A percentile compares a stretch with the other conserved stretches of the same genome.
Evolutionary conservation across 2,888 invertebrate species (phyloP).

Genomic region (Colostygia pectinataria): DNA sequence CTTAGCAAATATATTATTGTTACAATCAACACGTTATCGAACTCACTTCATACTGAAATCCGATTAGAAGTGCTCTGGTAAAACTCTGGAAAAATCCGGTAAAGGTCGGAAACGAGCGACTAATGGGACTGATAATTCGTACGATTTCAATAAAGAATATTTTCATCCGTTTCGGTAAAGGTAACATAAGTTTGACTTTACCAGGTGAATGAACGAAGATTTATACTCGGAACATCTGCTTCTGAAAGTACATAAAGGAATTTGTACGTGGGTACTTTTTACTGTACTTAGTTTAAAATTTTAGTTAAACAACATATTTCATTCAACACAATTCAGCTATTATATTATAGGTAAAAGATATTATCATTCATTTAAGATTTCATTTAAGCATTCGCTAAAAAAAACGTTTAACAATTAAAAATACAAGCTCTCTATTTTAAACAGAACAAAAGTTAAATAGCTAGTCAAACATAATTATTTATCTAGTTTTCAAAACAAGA

Average conservation of each 20-base stretch:
- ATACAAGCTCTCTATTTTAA: too few species aligned
- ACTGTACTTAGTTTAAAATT: not conserved
- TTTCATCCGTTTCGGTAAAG: constrained; percentile 23
- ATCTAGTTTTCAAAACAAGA: not conserved
- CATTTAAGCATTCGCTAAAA: too few species aligned
- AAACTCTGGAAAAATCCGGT: not conserved
- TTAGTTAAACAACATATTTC: not conserved
- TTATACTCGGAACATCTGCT: constrained; percentile 3
- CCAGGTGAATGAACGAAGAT: not conserved
- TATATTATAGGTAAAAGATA: too few species aligned
- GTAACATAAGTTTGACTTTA: constrained; percentile 7
- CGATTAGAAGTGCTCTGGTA: not conserved
- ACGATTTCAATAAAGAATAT: constrained; percentile 27
- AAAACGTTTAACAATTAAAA: too few species aligned
- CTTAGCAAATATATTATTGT: not conserved
- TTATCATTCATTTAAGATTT: too few species aligned
- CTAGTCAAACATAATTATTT: not conserved
- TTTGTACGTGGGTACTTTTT: not conserved
- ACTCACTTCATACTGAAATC: not conserved
- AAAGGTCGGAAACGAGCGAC: constrained; percentile 9
- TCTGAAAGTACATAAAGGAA: not conserved
- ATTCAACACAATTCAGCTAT: too few species aligned
- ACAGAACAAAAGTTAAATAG: too few species aligned
- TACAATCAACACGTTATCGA: not conserved
- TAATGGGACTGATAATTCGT: constrained; percentile 26